Percentiles rank a stretch among this genome's conserved stretches.
Conservation (phyloP, 1,140 invertebrate genomes). For the honey bee (Apis mellifera) region Amel_HAv3.1 CM009944.2:8137501-8138000, state of each 20-base stretch:
- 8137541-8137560: neutral
- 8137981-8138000: neutral
- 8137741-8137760: conserved; percentile 82
- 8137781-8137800: conserved; percentile 55
- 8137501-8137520: conserved; percentile 14
- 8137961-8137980: conserved; percentile 9
- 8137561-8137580: conserved; percentile 34
- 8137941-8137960: conserved; percentile 45
- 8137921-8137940: conserved; percentile 42
- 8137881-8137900: conserved; percentile 44
- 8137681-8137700: conserved; percentile 75
- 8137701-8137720: conserved; percentile 82
- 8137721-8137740: conserved; percentile 81
- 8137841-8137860: conserved; percentile 50
- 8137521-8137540: neutral
- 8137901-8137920: conserved; percentile 8
- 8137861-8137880: conserved; percentile 46
- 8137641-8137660: conserved; percentile 71
- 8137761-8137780: conserved; percentile 76
- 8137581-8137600: conserved; percentile 52
- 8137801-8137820: conserved; percentile 24
- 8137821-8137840: conserved; percentile 36
- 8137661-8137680: conserved; percentile 61
- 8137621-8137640: neutral
- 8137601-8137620: conserved; percentile 17